These are phyloP conservation scores for Lasioglossum figueresi DNA, from an alignment of 2,888 invertebrate species.

Conservation along the genomic window DNA sequence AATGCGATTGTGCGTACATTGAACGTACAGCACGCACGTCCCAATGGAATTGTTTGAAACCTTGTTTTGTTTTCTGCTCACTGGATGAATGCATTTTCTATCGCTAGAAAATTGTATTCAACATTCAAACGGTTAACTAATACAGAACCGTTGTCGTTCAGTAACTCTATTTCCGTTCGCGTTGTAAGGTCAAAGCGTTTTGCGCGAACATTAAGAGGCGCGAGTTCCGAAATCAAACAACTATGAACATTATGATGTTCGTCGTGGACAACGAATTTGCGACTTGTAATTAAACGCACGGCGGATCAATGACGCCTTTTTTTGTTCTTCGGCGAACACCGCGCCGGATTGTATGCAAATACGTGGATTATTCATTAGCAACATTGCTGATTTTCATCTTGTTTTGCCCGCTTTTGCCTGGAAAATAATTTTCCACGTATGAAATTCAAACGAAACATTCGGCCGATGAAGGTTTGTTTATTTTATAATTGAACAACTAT, in stretches of 20 bases:
- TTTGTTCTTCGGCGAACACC: neutral
- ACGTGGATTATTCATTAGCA: conserved; percentile 28
- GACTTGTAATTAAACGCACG: conserved; percentile 9
- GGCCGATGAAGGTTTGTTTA: neutral
- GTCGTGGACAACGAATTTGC: neutral
- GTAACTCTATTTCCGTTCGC: neutral
- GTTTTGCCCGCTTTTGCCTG: neutral
- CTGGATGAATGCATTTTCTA: neutral
- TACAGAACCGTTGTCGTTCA: neutral
- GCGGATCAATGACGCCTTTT: neutral
- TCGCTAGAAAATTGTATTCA: neutral
- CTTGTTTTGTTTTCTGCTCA: neutral
- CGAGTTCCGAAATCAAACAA: neutral
- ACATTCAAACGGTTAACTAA: neutral
- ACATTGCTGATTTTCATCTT: neutral
- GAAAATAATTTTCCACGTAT: conserved; percentile 11
- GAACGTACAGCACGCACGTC: neutral
- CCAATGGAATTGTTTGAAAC: conserved; percentile 13
- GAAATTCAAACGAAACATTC: neutral
- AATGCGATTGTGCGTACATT: neutral
- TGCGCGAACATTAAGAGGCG: neutral
- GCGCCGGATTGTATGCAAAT: conserved; percentile 7
- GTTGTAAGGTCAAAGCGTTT: neutral
- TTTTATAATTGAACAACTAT: neutral
- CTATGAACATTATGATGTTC: neutral